Evolutionary conservation across 2,797 vertebrate species (phyloP), one percentile per base, ranked within the genome.

Genomic region (Phoebastria nigripes): DNA sequence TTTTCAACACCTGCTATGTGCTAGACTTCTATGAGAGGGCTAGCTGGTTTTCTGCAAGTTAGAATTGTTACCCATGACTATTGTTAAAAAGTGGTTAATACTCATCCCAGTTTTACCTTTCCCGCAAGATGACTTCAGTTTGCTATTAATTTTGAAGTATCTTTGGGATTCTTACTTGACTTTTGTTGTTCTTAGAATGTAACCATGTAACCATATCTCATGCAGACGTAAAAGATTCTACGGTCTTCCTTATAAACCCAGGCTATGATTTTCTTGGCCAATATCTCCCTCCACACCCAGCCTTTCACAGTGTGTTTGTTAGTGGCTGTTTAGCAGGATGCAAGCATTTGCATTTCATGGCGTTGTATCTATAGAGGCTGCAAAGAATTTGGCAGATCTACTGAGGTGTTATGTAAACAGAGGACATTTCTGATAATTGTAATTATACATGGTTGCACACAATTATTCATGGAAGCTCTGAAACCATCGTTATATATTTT

Each of bases 1-100:
- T 97, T 96, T 96, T 96, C 97, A 96, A 97, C 97, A 98, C 97
- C 97, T 98, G 97, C 84, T 87, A 89, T 96, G 96, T 96, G 92
- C 96, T 97, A 96, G 96, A 96, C 92, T 97, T 94, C 82, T 67
- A 74, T 15, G 51, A 89, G 91, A 91, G 58, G 31, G 29, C 63
- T 93, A 90, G 77, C 58, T 89, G 80, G 85, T 54, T 80, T 77
- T 84, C 67, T 85, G n/a, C 24, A 83, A 87, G 35, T 42, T 42
- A 25, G 14, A 25, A 35, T 56, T 88, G 47, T 58, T 79, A 94
- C 33, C 56, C 24, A 2, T n/a, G 47, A 49, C 17, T 54, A n/a
- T 11, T 73, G 46, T 62, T 65, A 82, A 84, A 87, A 82, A 6
- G 8, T 24, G 9, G 24, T 71, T 51, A 72, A 54, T 26, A 29